Percentiles rank a stretch among this genome's conserved stretches.
Evolutionary conservation across 1,140 invertebrate species (phyloP).

Genomic region (Cepaea nemoralis): DNA sequence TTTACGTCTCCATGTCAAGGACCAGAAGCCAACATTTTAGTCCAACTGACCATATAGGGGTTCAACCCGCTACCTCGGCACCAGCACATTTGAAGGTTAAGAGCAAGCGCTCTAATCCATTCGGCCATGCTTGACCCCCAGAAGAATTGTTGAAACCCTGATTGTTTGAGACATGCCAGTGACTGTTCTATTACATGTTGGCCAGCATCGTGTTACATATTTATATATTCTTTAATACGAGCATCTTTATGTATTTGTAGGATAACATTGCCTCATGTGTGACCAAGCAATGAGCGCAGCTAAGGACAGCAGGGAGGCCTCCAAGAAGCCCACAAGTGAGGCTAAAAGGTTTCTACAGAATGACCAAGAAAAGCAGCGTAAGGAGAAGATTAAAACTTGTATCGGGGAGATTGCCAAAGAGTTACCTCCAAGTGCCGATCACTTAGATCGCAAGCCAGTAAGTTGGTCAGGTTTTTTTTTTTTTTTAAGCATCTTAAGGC

Average conservation of each 20-base stretch:
- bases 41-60: no score
- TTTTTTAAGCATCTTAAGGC: not conserved
- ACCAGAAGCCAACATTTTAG: no score
- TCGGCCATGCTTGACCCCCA: no score
- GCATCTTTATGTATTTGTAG: not conserved
- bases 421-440: slow-evolving; percentile 35
- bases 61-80: no score
- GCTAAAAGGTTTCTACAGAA: slow-evolving; percentile 30
- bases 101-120: no score
- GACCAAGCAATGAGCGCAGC: slow-evolving; percentile 7
- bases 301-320: slow-evolving; percentile 17
- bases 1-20: no score
- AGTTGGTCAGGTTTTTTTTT: not conserved
- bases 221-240: no score
- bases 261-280: not conserved
- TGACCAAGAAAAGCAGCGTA: slow-evolving; percentile 41
- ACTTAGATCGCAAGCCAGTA: slow-evolving; percentile 37
- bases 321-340: slow-evolving; percentile 35
- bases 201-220: no score
- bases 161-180: no score
- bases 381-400: slow-evolving; percentile 41
- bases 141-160: no score
- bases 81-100: no score
- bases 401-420: slow-evolving; percentile 43
- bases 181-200: no score